Base-by-base conservation (phyloP, 1,140 invertebrate species). In the Globodera ellingtonae region DNA sequence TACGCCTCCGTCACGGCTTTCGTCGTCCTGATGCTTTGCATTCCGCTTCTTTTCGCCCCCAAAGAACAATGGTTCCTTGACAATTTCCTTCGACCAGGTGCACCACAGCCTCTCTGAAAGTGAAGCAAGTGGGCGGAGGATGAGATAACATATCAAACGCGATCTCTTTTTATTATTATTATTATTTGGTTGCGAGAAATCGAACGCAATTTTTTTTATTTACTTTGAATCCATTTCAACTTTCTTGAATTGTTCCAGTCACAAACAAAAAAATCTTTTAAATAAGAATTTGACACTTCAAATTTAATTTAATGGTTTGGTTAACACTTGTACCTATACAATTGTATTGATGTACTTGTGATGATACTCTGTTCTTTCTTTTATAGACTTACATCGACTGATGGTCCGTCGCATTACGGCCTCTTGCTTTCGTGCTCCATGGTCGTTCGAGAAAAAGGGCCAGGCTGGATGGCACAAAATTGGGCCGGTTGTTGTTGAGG, bases 371-470 rank as follows among this genome's bases (percentile, higher is more conserved):
- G 35, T 35, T 35, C 35, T 35, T 35, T 35, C 35, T 35, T 35
- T 35, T 35, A 3, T 35, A 35, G 35, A 35, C 35, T 35, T 35
- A 35, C 35, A 3, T 35, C 3, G 35, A 35, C 35, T 65, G 70
- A 82, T 84, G 82, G 86, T 88, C 6, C 79, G 86, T 15, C 84
- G 82, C 5, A 71, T 88, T 8, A 71, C 82, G 73, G 48, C 62
- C 3, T 73, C 48, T 66, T 65, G 83, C 52, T 88, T 89, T 78
- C 69, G 73, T 35, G 78, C 87, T 3, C 87, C 87, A 56, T 88
- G 87, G 87, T 82, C 86, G 50, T 87, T 87, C 76, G 81, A 81
- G 13, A 87, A 87, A 76, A 87, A 87, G 73, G 86, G 86, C n/a
- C 15, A 74, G 10, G 72, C 18, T 5, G 86, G 86, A 70, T 76